These are phyloP conservation scores for Andricus curvator DNA, from an alignment of 2,888 invertebrate species.

Conservation along the genomic window DNA sequence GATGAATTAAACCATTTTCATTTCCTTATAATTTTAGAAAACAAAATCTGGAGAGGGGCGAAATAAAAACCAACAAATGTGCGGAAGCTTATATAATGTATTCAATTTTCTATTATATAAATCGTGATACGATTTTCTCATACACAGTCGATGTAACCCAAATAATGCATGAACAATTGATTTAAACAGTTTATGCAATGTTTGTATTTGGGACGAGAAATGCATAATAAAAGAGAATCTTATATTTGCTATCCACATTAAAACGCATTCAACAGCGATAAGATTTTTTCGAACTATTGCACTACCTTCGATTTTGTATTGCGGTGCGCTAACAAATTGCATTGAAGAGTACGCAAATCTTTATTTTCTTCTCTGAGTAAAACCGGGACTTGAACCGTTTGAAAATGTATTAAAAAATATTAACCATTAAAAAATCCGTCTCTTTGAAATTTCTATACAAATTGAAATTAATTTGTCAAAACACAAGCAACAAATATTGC, in stretches of 20 bases:
- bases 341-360: not conserved
- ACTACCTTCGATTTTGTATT: constrained; percentile 29
- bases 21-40: no score
- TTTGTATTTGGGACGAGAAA: not conserved
- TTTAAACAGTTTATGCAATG: not conserved
- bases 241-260: constrained; percentile 23
- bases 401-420: not conserved
- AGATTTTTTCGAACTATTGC: constrained; percentile 37
- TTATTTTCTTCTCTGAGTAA: not conserved
- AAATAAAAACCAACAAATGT: constrained; percentile 14
- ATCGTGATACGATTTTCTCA: not conserved
- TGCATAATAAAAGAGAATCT: not conserved
- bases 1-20: no score
- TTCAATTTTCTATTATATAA: constrained; percentile 7
- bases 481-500: no score
- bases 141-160: not conserved
- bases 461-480: not conserved
- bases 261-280: constrained; percentile 12
- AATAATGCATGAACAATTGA: not conserved
- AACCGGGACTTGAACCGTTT: not conserved
- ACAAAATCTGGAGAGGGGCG: no score
- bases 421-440: not conserved
- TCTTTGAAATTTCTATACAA: not conserved
- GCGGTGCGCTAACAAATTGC: constrained; percentile 33
- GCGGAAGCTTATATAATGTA: constrained; percentile 34